Conservation (phyloP, 2,888 invertebrate genomes). For the Labia minor region DNA sequence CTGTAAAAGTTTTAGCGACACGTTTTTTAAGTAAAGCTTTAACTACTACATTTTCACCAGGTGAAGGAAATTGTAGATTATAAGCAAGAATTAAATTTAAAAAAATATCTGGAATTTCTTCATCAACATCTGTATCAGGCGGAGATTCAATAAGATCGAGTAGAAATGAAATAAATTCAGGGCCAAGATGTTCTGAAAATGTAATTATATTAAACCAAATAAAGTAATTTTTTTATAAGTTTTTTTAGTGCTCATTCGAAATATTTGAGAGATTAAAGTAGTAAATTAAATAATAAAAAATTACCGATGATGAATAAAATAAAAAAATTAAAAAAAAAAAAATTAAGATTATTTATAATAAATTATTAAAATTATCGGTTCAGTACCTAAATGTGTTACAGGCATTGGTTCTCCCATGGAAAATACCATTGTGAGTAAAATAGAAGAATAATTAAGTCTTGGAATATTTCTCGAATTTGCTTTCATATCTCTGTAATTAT, state of each 20-base stretch:
- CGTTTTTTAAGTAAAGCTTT: slow-evolving; percentile 56
- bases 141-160: slow-evolving; percentile 72
- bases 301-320: too few relatives aligned
- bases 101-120: slow-evolving; percentile 74
- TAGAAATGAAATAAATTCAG: slow-evolving; percentile 67
- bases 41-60: slow-evolving; percentile 57
- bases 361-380: too few relatives aligned
- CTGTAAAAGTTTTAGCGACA: slow-evolving; percentile 77
- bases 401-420: slow-evolving; percentile 86
- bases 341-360: too few relatives aligned
- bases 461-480: slow-evolving; percentile 66
- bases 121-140: slow-evolving; percentile 68
- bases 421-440: slow-evolving; percentile 77
- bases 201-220: slow-evolving; percentile 17
- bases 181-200: slow-evolving; percentile 68
- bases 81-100: slow-evolving; percentile 75
- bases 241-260: too few relatives aligned
- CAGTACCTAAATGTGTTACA: slow-evolving; percentile 72
- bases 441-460: slow-evolving; percentile 69
- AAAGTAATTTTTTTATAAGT: neutral
- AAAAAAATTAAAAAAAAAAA: too few relatives aligned
- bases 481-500: slow-evolving; percentile 54
- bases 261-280: too few relatives aligned
- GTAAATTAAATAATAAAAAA: too few relatives aligned
- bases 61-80: slow-evolving; percentile 70